A percentile compares a stretch with the other conserved stretches of the same genome.
Evolutionary conservation across 2,113 vertebrate species (phyloP).

Genomic region (Pollachius pollachius): DNA sequence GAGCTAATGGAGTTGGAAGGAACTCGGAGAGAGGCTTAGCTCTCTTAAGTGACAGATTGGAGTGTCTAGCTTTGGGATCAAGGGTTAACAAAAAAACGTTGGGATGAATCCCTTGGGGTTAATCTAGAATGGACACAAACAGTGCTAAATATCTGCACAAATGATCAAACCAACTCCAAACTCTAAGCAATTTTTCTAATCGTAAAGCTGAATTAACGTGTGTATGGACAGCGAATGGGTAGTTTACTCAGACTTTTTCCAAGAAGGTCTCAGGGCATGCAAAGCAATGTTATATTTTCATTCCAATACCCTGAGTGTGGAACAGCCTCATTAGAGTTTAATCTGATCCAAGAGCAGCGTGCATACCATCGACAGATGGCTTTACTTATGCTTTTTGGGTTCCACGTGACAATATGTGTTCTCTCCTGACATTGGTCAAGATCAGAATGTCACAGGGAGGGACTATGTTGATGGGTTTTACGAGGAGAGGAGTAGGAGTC

Average conservation of each 20-base stretch:
- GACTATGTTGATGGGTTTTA: not conserved
- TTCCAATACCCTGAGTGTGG: not conserved
- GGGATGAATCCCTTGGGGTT: not conserved
- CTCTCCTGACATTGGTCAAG: slow-evolving; percentile 9
- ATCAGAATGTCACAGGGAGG: slow-evolving; percentile 3
- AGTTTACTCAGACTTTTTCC: not conserved
- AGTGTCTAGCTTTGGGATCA: not conserved
- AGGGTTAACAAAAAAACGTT: not conserved
- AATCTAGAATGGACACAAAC: not conserved
- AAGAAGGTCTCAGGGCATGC: not conserved
- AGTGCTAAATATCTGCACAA: no score
- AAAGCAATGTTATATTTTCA: slow-evolving; percentile 8
- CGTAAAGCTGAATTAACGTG: no score
- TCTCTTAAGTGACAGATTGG: not conserved
- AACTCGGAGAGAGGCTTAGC: slow-evolving; percentile 28
- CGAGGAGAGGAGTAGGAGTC: no score
- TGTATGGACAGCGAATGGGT: no score
- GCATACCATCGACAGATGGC: not conserved
- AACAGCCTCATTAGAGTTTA: not conserved
- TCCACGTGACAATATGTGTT: slow-evolving; percentile 22
- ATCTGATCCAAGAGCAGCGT: not conserved
- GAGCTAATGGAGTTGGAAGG: slow-evolving; percentile 27
- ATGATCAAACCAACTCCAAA: no score
- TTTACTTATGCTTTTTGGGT: slow-evolving; percentile 9
- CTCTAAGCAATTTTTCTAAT: no score